Conservation (phyloP, 2,797 vertebrate genomes). For the Acanthiza pusilla region DNA sequence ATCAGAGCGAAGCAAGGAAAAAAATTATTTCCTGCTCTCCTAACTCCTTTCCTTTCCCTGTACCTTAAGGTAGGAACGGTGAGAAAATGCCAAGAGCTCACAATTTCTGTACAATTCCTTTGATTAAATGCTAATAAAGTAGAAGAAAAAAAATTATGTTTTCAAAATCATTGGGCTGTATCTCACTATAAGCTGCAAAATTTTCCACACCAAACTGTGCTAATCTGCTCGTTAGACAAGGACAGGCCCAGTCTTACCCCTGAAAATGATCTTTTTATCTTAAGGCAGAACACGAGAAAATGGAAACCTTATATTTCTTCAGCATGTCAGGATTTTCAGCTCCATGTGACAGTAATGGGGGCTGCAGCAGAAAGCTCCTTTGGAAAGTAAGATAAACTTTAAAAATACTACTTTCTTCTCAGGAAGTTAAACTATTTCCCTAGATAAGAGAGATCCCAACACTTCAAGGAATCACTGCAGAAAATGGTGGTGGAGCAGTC, state of each 20-base stretch:
- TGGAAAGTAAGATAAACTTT: slow-evolving; percentile 34
- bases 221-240: not conserved
- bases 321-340: slow-evolving; percentile 19
- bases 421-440: slow-evolving; percentile 22
- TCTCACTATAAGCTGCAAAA: not conserved
- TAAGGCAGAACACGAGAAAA: not conserved
- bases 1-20: slow-evolving; percentile 29
- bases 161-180: not conserved
- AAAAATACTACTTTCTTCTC: slow-evolving; percentile 9
- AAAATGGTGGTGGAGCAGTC: slow-evolving; percentile 18
- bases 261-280: not conserved
- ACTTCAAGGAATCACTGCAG: slow-evolving; percentile 20
- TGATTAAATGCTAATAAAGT: not conserved
- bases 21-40: slow-evolving; percentile 37
- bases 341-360: not conserved
- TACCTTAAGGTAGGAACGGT: not conserved
- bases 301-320: not conserved
- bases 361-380: slow-evolving; percentile 5
- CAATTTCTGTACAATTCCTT: not conserved
- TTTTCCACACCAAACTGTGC: not conserved
- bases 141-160: not conserved
- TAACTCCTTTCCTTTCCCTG: slow-evolving; percentile 17
- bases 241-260: not conserved
- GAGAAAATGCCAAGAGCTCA: not conserved
- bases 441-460: slow-evolving; percentile 22